Conservation (phyloP, 2,888 invertebrate species). For the Taphrorychus bicolor region DNA sequence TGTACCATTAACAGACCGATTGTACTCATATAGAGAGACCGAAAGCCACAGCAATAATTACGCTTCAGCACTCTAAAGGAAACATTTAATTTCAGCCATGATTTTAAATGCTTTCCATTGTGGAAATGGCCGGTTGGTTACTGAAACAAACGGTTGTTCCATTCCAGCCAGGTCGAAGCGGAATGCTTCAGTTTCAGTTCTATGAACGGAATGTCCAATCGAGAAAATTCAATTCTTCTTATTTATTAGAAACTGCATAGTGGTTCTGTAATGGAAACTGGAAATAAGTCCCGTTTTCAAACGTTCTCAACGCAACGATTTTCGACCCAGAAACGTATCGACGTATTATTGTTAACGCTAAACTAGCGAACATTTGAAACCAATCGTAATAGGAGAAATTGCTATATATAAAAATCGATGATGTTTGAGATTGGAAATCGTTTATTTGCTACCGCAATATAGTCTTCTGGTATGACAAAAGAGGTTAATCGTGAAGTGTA, state of each 20-base stretch:
- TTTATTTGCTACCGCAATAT: too few relatives aligned
- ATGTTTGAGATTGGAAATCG: too few relatives aligned
- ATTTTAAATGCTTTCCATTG: background rate
- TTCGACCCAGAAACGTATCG: background rate
- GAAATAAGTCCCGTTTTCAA: slow-evolving; percentile 17
- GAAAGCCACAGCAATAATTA: too few relatives aligned
- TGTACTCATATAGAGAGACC: too few relatives aligned
- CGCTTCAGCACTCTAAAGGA: too few relatives aligned
- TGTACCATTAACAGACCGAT: too few relatives aligned
- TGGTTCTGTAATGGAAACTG: slow-evolving; percentile 26
- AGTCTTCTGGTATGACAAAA: too few relatives aligned
- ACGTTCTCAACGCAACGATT: background rate
- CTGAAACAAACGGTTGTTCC: slow-evolving; percentile 24
- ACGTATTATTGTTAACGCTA: background rate
- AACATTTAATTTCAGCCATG: background rate
- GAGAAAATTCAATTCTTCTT: slow-evolving; percentile 37
- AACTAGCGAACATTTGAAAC: background rate
- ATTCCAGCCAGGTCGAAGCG: slow-evolving; percentile 31
- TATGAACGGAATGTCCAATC: slow-evolving; percentile 37
- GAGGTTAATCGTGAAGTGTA: too few relatives aligned
- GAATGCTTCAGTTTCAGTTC: slow-evolving; percentile 22
- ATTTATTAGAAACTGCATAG: slow-evolving; percentile 40
- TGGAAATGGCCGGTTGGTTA: background rate
- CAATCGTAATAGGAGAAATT: too few relatives aligned
- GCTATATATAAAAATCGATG: too few relatives aligned